These are phyloP conservation scores for Spea multiplicata DNA, from an alignment of 2,113 vertebrate genomes.

Conservation along the genomic window DNA sequence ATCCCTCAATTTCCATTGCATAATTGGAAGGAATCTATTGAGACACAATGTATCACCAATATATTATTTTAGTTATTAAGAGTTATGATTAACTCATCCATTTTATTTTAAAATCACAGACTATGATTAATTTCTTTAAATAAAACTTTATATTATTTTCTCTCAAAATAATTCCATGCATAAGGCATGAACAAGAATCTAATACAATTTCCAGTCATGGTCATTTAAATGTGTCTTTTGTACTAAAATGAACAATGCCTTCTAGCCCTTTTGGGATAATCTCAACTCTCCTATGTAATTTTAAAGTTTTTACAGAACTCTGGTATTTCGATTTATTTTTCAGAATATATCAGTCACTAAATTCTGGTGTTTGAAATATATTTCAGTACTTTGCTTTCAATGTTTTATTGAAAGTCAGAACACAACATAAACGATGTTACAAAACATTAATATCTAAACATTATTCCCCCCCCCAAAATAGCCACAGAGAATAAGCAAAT, in stretches of 20 bases:
- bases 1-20: neutral
- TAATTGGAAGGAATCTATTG: neutral
- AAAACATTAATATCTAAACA: too few relatives aligned
- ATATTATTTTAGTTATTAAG: too few relatives aligned
- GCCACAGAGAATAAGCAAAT: too few relatives aligned
- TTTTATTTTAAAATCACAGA: neutral
- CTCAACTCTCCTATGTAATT: neutral
- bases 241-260: neutral
- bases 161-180: neutral
- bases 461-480: too few relatives aligned
- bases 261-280: neutral
- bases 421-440: too few relatives aligned
- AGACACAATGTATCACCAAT: too few relatives aligned
- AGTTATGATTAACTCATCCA: neutral
- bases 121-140: neutral
- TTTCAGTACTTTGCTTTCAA: too few relatives aligned
- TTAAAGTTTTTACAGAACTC: too few relatives aligned
- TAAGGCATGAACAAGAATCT: neutral
- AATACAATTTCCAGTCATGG: neutral
- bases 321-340: too few relatives aligned
- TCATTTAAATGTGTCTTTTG: neutral
- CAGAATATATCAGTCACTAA: too few relatives aligned
- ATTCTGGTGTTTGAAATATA: too few relatives aligned
- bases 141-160: neutral
- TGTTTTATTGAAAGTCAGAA: too few relatives aligned